A percentile compares a stretch with the other conserved stretches of the same genome.
These are phyloP conservation scores for Labroides dimidiatus DNA, from an alignment of 2,797 vertebrate species.

Conservation along the genomic window DNA sequence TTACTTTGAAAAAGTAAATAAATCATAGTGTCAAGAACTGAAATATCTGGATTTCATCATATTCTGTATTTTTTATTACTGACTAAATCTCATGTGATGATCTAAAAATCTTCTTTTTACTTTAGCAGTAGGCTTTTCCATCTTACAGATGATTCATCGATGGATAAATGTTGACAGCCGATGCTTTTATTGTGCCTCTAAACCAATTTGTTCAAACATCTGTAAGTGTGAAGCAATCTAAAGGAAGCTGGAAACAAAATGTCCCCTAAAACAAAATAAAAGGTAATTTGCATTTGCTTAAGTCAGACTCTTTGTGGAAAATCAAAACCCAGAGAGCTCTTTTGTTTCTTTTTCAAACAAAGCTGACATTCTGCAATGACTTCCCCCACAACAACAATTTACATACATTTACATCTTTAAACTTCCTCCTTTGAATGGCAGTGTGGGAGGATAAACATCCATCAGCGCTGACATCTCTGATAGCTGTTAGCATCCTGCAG, in stretches of 20 bases:
- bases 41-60: slow-evolving; percentile 13
- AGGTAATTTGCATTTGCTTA: not conserved
- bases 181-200: not conserved
- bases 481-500: slow-evolving; percentile 26
- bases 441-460: slow-evolving; percentile 49
- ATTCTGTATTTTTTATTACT: slow-evolving; percentile 29
- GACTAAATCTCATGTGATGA: slow-evolving; percentile 40
- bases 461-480: slow-evolving; percentile 43
- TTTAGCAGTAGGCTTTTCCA: slow-evolving; percentile 4
- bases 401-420: slow-evolving; percentile 58
- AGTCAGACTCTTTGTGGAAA: slow-evolving; percentile 1
- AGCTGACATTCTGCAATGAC: slow-evolving; percentile 12
- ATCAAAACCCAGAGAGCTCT: slow-evolving; percentile 16
- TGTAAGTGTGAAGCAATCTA: not conserved
- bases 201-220: slow-evolving; percentile 4
- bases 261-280: not conserved
- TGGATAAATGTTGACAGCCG: slow-evolving; percentile 4
- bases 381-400: slow-evolving; percentile 42
- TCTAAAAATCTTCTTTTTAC: not conserved
- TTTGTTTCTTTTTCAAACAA: slow-evolving; percentile 40
- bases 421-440: slow-evolving; percentile 15
- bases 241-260: not conserved
- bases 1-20: too few relatives aligned
- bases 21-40: too few relatives aligned
- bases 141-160: not conserved